Base-by-base conservation (phyloP, 2,113 vertebrate species). In the Myotis lucifugus region DNA sequence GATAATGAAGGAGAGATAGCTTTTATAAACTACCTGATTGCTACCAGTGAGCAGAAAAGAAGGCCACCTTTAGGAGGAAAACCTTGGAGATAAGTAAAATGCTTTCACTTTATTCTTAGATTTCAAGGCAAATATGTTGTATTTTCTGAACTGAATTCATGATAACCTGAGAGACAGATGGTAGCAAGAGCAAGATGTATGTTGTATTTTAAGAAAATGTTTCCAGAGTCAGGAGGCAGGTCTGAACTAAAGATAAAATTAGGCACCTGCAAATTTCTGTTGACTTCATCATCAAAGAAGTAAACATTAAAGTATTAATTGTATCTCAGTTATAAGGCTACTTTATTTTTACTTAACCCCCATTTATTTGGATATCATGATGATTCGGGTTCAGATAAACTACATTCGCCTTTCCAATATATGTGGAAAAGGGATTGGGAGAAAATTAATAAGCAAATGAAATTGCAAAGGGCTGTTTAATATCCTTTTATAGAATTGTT, bases 341-440 rank as follows among this genome's bases (percentile, higher is more conserved):
- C 42, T 72, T 0, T 77, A 21, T 74, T n/a, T 85, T 69, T 69
- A 46, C 40, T 72, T 85, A 79, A 77, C 8, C 52, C 32, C 54
- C 46, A 25, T 59, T 85, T 69, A 50, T 76, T 91, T 94, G 79
- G 29, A 74, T 73, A 72, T 94, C 83, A 25, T 76, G 52, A 5
- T 89, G 82, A 93, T 93, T 94, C 66, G 27, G 52, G n/a, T 82
- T 97, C 56, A 87, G 18, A 87, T 84, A 70, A 91, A 56, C 64
- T 32, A 79, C 94, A 79, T 56, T 50, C 72, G 88, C n/a, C 77
- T 85, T 91, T 50, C 5, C 29, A 1, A 15, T 56, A 9, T 46
- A 46, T 64, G 29, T 93, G 54, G 48, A 6, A 82, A 59, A 66
- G 34, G 9, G 29, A 76, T 4, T 89, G 54, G 77, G 87, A 72